Percentiles rank a stretch among this genome's conserved stretches.
Evolutionary conservation across 1,140 invertebrate genomes (phyloP).

Genomic region (Teleogryllus occipitalis): DNA sequence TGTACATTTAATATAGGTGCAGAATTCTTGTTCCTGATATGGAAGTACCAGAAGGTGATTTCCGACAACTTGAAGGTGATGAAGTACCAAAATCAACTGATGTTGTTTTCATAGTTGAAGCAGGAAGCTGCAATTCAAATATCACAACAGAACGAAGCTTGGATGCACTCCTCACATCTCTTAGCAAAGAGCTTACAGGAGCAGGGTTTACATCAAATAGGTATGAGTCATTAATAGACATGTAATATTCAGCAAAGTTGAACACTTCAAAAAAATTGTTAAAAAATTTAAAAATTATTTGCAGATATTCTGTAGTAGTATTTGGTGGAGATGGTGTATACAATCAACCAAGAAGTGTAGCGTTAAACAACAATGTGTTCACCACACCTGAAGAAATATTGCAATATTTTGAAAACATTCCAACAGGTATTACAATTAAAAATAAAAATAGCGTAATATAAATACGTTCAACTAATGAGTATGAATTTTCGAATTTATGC

Average conservation of each 20-base stretch:
- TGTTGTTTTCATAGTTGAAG: conserved; percentile 81
- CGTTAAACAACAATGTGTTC: conserved; percentile 59
- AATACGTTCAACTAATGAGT: neutral
- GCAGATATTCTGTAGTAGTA: conserved; percentile 65
- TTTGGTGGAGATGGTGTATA: conserved; percentile 70
- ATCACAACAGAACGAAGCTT: conserved; percentile 53
- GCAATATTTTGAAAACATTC: conserved; percentile 51
- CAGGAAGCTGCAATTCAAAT: conserved; percentile 68
- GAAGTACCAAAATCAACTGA: conserved; percentile 60
- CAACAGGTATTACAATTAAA: conserved; percentile 41
- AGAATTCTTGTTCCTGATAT: conserved; percentile 43
- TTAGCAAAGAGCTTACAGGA: conserved; percentile 58
- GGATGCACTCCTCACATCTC: conserved; percentile 50
- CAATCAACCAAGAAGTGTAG: conserved; percentile 55
- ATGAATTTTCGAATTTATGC: neutral
- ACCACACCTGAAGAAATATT: conserved; percentile 46
- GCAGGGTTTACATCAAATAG: conserved; percentile 55
- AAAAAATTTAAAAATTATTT: conserved; percentile 22
- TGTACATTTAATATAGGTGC: neutral
- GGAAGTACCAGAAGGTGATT: conserved; percentile 60
- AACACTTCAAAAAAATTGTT: conserved; percentile 20
- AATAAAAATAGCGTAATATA: neutral
- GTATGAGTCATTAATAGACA: conserved; percentile 32
- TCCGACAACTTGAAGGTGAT: conserved; percentile 44
- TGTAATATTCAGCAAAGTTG: conserved; percentile 21